Percentiles rank a stretch among this genome's conserved stretches.
These are phyloP conservation scores for Pristis pectinata DNA, from an alignment of 2,797 vertebrate species.

Conservation along the genomic window DNA sequence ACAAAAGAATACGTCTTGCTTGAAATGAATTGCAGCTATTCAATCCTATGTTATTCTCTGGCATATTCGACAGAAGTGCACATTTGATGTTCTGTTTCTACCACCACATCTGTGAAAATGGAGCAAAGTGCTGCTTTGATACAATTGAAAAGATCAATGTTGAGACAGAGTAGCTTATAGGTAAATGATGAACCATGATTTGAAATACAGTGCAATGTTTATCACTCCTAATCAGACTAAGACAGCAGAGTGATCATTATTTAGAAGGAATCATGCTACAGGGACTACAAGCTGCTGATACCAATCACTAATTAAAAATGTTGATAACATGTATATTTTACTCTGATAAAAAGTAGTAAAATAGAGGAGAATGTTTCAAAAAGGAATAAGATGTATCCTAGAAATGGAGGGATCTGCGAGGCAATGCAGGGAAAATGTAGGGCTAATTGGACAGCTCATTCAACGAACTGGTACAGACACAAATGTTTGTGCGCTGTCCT, in stretches of 20 bases:
- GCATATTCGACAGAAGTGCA: too few species aligned
- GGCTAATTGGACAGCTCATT: background rate
- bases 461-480: background rate
- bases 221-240: background rate
- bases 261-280: background rate
- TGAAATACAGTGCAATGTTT: background rate
- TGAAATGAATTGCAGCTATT: background rate
- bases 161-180: background rate
- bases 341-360: background rate
- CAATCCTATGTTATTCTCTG: background rate
- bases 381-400: background rate
- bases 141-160: background rate
- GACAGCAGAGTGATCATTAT: background rate
- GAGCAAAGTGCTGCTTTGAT: background rate
- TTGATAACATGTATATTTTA: background rate
- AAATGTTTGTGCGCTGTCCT: background rate
- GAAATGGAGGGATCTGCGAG: background rate
- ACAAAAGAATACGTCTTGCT: background rate
- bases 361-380: background rate
- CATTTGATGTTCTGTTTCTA: background rate
- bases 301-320: background rate
- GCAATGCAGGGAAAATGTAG: background rate
- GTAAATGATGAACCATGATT: background rate
- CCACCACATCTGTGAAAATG: background rate
- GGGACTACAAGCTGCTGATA: background rate